phyloP scores from a whole-genome alignment of 1,140 invertebrate genomes.

The silkworm (Bombyx mori) region ASM3026992v2 NC_085126.1:7816001-7816500 shows the following conservation, averaged over 20 bases:
- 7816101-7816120: constrained; percentile 44
- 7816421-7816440: too few species aligned
- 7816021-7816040: constrained; percentile 58
- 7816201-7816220: constrained; percentile 64
- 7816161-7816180: constrained; percentile 58
- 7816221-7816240: constrained; percentile 61
- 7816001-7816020: constrained; percentile 60
- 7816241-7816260: constrained; percentile 2
- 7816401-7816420: too few species aligned
- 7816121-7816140: constrained; percentile 58
- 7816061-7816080: constrained; percentile 39
- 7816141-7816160: constrained; percentile 51
- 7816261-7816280: background rate
- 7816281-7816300: too few species aligned
- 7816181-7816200: constrained; percentile 57
- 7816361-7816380: too few species aligned
- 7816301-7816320: too few species aligned
- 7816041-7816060: constrained; percentile 56
- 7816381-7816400: too few species aligned
- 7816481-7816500: too few species aligned
- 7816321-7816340: too few species aligned
- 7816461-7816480: too few species aligned
- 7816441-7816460: too few species aligned
- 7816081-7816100: constrained; percentile 48
- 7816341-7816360: too few species aligned